These are phyloP conservation scores for Notiomystis cincta DNA, from an alignment of 2,113 vertebrate genomes.

Conservation along the genomic window DNA sequence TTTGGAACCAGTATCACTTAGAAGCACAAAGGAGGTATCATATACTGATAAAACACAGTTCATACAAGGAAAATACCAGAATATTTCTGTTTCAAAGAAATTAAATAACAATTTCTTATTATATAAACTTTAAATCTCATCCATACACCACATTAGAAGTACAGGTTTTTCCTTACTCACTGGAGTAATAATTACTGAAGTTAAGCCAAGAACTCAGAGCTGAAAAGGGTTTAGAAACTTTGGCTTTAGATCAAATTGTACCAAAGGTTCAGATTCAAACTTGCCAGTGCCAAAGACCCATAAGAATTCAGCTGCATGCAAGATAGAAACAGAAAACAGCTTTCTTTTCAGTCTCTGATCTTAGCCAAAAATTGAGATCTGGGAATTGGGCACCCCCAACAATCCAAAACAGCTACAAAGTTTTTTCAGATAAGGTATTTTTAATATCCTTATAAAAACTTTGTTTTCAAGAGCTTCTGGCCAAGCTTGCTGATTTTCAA, in stretches of 20 bases:
- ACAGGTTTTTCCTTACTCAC: background rate
- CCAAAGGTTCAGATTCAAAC: background rate
- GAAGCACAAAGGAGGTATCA: fast-evolving
- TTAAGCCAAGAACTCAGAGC: background rate
- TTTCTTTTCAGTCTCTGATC: background rate
- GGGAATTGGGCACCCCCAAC: background rate
- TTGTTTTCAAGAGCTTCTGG: background rate
- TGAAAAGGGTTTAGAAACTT: background rate
- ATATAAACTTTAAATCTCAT: background rate
- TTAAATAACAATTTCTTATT: background rate
- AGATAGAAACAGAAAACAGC: background rate
- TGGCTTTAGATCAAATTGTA: background rate
- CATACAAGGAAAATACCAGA: background rate
- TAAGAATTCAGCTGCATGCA: background rate
- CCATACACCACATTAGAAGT: background rate
- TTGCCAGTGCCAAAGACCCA: background rate
- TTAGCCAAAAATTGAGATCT: background rate
- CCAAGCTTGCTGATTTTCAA: background rate
- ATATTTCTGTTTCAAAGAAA: background rate
- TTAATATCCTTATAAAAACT: background rate
- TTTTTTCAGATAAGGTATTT: background rate
- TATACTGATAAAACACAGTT: background rate
- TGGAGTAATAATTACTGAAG: background rate
- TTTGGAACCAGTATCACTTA: background rate
- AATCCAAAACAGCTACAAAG: background rate